These are phyloP conservation scores for Amiota communis DNA, from an alignment of 2,888 invertebrate genomes.

Conservation along the genomic window DNA sequence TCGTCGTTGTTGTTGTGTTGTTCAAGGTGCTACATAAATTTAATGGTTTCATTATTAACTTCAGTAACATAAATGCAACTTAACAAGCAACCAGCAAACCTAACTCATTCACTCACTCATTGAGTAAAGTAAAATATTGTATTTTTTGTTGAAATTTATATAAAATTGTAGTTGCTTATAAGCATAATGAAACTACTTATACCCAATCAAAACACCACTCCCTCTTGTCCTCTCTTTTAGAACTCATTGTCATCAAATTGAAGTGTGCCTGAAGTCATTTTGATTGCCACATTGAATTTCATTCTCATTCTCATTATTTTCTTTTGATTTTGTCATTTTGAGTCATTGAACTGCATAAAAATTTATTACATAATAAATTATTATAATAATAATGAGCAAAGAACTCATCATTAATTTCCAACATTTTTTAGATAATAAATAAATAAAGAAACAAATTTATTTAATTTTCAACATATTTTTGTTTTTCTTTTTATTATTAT, in stretches of 20 bases:
- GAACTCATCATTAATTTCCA: too few relatives aligned
- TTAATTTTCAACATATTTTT: slow-evolving; percentile 8
- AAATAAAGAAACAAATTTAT: slow-evolving; percentile 45
- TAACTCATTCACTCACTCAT: too few relatives aligned
- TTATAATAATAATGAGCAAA: too few relatives aligned
- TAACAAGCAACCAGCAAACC: too few relatives aligned
- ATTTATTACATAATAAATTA: not conserved
- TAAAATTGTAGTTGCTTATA: too few relatives aligned
- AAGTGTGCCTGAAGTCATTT: slow-evolving; percentile 25
- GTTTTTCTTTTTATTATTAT: slow-evolving; percentile 3
- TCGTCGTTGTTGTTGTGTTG: not conserved
- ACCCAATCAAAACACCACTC: too few relatives aligned
- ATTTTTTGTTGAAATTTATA: too few relatives aligned
- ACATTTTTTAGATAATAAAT: slow-evolving; percentile 30
- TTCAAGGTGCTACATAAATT: slow-evolving; percentile 38
- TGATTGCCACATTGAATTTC: not conserved
- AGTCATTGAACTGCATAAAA: slow-evolving; percentile 27
- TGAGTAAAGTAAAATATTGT: too few relatives aligned
- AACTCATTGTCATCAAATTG: not conserved
- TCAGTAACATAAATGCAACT: too few relatives aligned
- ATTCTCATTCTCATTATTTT: too few relatives aligned
- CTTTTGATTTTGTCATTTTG: not conserved
- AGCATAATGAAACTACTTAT: too few relatives aligned
- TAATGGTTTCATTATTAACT: slow-evolving; percentile 34
- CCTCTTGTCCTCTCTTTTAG: not conserved